Base-by-base conservation (phyloP, 1,140 invertebrate species). In the Lepidostoma basale region DNA sequence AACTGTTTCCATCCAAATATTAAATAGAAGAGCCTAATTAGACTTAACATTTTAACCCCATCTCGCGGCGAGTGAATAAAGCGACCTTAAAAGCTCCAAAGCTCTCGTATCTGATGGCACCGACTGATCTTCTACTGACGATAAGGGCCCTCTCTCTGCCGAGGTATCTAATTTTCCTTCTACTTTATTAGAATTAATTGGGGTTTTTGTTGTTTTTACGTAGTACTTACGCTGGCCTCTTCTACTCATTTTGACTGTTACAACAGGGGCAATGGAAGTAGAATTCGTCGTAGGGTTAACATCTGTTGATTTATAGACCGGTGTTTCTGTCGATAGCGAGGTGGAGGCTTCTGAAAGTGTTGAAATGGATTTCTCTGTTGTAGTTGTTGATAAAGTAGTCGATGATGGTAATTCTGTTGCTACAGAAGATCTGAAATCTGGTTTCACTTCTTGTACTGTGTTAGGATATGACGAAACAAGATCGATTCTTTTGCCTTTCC, bases 21-120 rank as follows among this genome's bases (percentile, higher is more conserved):
- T 5, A 12, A 49, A 49, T 23, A 8, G 45, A 18, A 49, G 3
- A 49, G 28, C n/a, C n/a, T n/a, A n/a, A n/a, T n/a, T n/a, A n/a
- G n/a, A n/a, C n/a, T n/a, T n/a, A n/a, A n/a, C n/a, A n/a, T n/a
- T n/a, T 45, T 72, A 82, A 74, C 88, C 89, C 87, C 89, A 93
- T 81, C 89, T 88, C 10, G 92, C 89, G 44, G 92, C 92, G 76
- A 94, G 88, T 62, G 88, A 88, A 79, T 93, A 94, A 56, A 94
- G 82, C 65, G 92, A 92, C 79, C 90, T 89, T 73, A 94, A 84
- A 70, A 94, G 81, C 78, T 93, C 91, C 65, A 94, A 80, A 1
- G 92, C 92, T 77, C 92, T 85, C 3, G 85, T 87, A 75, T 93
- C 92, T 9, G 91, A 88, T 59, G 78, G 73, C 10, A 65, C 79